These are phyloP conservation scores for Campoplex nolae DNA, from an alignment of 2,888 invertebrate species.

Conservation along the genomic window DNA sequence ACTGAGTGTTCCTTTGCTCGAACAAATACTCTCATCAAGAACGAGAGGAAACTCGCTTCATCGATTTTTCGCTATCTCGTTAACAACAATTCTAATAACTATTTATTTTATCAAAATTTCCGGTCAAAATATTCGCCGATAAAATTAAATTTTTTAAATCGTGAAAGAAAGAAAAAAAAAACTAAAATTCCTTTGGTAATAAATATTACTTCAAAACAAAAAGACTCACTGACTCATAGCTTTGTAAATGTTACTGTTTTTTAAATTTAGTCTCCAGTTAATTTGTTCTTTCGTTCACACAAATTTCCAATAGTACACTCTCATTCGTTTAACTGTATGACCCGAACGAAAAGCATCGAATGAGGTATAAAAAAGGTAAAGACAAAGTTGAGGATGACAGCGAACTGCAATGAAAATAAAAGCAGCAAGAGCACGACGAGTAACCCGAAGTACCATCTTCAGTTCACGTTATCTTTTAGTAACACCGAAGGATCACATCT, in stretches of 20 bases:
- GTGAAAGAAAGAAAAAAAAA: neutral
- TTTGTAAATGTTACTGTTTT: neutral
- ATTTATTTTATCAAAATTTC: neutral
- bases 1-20: slow-evolving; percentile 28
- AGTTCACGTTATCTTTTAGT: slow-evolving; percentile 37
- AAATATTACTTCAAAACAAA: neutral
- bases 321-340: neutral
- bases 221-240: neutral
- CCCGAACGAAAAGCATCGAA: neutral
- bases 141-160: neutral
- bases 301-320: neutral
- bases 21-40: slow-evolving; percentile 30
- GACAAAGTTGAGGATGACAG: neutral
- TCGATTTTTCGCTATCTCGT: slow-evolving; percentile 13
- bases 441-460: slow-evolving; percentile 37
- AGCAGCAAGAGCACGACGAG: neutral
- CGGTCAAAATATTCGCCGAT: neutral
- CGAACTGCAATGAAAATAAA: neutral
- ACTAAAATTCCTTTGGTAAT: neutral
- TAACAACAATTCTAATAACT: neutral
- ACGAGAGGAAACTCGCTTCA: slow-evolving; percentile 34
- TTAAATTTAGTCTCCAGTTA: neutral
- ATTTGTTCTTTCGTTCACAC: neutral
- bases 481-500: slow-evolving; percentile 45
- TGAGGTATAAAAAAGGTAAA: neutral